Conservation (phyloP, 2,113 vertebrate genomes). For the Chroicocephalus ridibundus region DNA sequence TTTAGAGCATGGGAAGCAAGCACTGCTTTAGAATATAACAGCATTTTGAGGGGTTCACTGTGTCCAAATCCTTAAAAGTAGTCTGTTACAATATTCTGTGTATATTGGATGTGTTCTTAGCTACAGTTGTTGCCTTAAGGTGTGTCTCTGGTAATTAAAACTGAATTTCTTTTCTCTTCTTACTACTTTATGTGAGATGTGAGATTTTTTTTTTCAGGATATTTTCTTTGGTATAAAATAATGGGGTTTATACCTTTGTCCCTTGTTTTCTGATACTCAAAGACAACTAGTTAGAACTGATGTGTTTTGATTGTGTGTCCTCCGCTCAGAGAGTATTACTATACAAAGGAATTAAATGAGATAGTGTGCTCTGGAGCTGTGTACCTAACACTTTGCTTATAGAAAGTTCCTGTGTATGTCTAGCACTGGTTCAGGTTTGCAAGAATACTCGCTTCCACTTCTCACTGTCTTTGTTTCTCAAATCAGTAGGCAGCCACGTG, state of each 20-base stretch:
- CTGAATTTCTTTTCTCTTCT: neutral
- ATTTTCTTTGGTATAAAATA: neutral
- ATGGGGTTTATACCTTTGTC: neutral
- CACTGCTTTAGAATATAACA: neutral
- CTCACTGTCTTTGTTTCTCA: neutral
- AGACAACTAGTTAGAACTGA: neutral
- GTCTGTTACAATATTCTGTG: neutral
- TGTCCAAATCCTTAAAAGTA: neutral
- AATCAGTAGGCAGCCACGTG: accelerated
- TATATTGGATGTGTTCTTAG: neutral
- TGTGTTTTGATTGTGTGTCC: neutral
- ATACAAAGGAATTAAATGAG: neutral
- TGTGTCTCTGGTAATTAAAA: neutral
- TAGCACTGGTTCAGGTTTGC: neutral
- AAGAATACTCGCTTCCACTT: neutral
- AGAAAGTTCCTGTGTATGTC: neutral
- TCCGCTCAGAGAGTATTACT: neutral
- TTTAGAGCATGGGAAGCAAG: neutral
- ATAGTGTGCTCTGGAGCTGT: neutral
- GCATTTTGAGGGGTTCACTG: neutral
- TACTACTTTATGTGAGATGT: neutral
- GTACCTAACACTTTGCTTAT: neutral
- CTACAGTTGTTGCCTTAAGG: neutral
- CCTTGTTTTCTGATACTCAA: neutral
- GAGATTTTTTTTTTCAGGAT: neutral